Evolutionary conservation across 1,140 invertebrate species (phyloP).

Genomic region (Telenomus remus): DNA sequence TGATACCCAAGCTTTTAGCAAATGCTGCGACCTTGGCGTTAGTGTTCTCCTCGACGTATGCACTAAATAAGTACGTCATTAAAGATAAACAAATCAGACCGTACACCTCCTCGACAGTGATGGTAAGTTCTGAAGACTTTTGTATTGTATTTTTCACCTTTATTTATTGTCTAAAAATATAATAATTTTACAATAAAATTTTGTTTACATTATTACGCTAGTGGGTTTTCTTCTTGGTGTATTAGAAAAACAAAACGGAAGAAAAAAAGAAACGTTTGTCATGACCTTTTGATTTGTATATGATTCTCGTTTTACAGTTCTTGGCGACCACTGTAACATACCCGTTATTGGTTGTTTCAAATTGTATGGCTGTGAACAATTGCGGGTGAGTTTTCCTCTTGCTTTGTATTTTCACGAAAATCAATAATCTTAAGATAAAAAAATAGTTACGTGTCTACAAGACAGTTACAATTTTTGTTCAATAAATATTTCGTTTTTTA

Average conservation of each 20-base stretch:
- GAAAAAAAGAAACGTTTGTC: slow-evolving; percentile 61
- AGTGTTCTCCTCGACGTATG: slow-evolving; percentile 84
- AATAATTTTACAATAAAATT: slow-evolving; percentile 53
- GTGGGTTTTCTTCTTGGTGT: slow-evolving; percentile 9
- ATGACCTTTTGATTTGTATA: slow-evolving; percentile 42
- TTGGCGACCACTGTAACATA: slow-evolving; percentile 87
- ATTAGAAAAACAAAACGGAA: slow-evolving; percentile 29
- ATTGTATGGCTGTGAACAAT: slow-evolving; percentile 89
- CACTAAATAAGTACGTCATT: slow-evolving; percentile 86
- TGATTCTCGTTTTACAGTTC: slow-evolving; percentile 76
- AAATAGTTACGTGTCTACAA: too few relatives aligned
- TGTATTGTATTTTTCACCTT: slow-evolving; percentile 27
- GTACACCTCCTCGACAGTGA: slow-evolving; percentile 77
- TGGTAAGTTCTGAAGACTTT: slow-evolving; percentile 69
- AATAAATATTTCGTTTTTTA: too few relatives aligned
- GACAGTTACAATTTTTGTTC: too few relatives aligned
- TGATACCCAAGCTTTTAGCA: slow-evolving; percentile 87
- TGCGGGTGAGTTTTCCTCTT: slow-evolving; percentile 77
- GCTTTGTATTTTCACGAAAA: neutral
- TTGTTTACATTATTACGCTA: slow-evolving; percentile 40
- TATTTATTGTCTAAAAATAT: slow-evolving; percentile 60
- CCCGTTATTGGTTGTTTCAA: slow-evolving; percentile 90
- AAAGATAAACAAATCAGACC: slow-evolving; percentile 83
- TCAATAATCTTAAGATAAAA: neutral
- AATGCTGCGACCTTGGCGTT: slow-evolving; percentile 84